These are phyloP conservation scores for Bothrops jararaca DNA, from an alignment of 2,113 vertebrate genomes.

Conservation along the genomic window DNA sequence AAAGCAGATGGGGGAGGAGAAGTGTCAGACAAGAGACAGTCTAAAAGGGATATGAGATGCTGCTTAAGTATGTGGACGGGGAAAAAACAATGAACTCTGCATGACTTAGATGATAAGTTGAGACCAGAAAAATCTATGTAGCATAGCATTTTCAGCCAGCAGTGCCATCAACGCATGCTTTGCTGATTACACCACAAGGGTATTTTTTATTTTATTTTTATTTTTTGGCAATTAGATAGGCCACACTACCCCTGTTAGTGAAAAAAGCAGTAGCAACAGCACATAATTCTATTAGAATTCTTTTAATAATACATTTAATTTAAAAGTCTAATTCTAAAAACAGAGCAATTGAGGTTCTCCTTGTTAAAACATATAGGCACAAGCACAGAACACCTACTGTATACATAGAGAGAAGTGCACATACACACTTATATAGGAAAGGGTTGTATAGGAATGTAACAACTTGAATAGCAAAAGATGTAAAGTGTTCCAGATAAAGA, in stretches of 20 bases:
- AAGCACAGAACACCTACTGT: background rate
- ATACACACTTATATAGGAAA: background rate
- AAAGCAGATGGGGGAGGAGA: background rate
- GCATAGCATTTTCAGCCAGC: background rate
- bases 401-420: background rate
- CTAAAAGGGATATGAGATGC: background rate
- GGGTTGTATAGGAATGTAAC: background rate
- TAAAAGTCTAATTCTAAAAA: conserved; percentile 27
- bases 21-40: background rate
- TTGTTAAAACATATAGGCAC: background rate
- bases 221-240: background rate
- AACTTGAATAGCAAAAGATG: background rate
- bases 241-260: background rate
- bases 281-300: conserved; percentile 2
- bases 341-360: background rate
- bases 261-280: background rate
- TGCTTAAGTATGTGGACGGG: background rate
- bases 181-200: background rate
- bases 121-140: background rate
- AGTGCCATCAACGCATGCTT: background rate
- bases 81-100: background rate
- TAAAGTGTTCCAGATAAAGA: background rate
- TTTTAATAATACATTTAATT: conserved; percentile 1
- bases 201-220: background rate
- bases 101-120: background rate